Base-by-base conservation (phyloP, 2,888 invertebrate species). In the Noctua fimbriata region DNA sequence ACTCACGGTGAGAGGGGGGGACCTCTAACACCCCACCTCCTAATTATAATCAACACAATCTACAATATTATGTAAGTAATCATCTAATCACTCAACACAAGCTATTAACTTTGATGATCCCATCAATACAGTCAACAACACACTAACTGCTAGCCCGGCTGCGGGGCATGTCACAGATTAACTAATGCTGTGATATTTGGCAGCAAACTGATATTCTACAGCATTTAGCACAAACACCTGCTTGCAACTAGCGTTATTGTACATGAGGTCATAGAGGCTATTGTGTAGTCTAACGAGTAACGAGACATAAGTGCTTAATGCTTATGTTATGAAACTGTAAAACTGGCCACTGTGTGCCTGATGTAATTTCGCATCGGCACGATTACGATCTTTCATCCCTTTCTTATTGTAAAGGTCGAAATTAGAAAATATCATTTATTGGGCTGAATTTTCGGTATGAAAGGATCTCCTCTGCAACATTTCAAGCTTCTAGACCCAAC, bases 171-270 rank as follows among this genome's bases (percentile, higher is more conserved):
- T 67, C 36, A 65, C 79, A 67, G 55, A 67, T 81, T 60, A 60
- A 18, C 16, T 58, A 58, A 69, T 76, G 52, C 18, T 3, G 18
- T 47, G 9, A 72, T 78, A 85, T 77, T 84, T 84, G 86, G 86
- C 84, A 84, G 36, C 47, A 32, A 24, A 44, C 63, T 44, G 65
- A 66, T 72, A 82, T 78, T 69, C 32, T 28, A 58, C 49, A 66
- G 55, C 77, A 72, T 77, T 72, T 65, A 82, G 74, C 36, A 18
- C 78, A 12, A 24, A 66, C 77, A 85, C 78, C 82, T 84, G 86
- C 71, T 58, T 60, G 49, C 36, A 14, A 44, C 71, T 47, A 63
- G 36, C 49, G 55, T 36, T 71, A 55, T 60, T 60, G 47, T 65
- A 24, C 44, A 16, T 47, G 63, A 76, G 52, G 16, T 63, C 60